Base-by-base conservation (phyloP, 2,888 invertebrate species). In the Athalia circularis region DNA sequence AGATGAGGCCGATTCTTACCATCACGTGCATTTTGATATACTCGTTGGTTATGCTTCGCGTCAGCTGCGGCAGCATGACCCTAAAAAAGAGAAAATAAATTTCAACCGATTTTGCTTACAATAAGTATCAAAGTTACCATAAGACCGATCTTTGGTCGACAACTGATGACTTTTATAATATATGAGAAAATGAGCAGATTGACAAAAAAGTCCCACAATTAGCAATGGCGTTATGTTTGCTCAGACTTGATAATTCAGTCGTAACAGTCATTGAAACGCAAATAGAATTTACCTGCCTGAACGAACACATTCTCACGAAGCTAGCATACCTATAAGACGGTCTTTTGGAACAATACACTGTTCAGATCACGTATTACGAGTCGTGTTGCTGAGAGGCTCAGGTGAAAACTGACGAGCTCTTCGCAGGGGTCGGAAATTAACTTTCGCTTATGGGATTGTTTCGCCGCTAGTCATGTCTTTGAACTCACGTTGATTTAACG, bases 401-500 rank as follows among this genome's bases (percentile, higher is more conserved):
- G 43, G 29, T 29, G 29, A 29, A 57, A 72, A 13, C 70, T 47
- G 59, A 72, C 7, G 59, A 72, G 72, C 47, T 72, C 57, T 72
- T 45, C 70, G 70, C 59, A 47, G 45, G 72, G 59, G 59, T 72
- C 15, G 72, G 72, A 57, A 59, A 72, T 72, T 47, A 72, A 47
- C 72, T 72, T 72, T 59, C 59, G 72, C 72, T 72, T 72, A 72
- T 59, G 29, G 29, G 59, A 57, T 45, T 59, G 45, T 72, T 72
- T 59, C 70, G 13, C 29, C 70, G 70, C 47, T n/a, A 45, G 57
- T 13, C 59, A 13, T 45, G 72, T 72, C 59, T 72, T 59, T 72
- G 72, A 72, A 45, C 9, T 29, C 13, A 45, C 72, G 72, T 47
- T 72, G 59, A 57, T 72, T 72, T 72, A 72, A 72, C 72, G 72